Evolutionary conservation across 2,888 invertebrate species (phyloP).

Genomic region (Pseudococcus jackbeardsleyi): DNA sequence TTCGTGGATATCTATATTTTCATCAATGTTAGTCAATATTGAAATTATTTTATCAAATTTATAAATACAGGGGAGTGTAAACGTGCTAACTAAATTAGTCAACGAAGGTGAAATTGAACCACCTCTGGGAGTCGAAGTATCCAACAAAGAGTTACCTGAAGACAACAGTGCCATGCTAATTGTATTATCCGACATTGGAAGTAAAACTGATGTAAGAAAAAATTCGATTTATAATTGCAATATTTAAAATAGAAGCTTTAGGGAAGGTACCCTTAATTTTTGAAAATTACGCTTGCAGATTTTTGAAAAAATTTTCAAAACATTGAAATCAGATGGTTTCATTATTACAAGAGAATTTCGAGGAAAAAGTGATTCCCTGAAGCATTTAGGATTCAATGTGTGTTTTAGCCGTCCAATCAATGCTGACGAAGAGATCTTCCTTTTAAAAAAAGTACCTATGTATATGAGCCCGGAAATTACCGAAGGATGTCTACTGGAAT

Average conservation of each 20-base stretch:
- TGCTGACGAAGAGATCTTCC: not conserved
- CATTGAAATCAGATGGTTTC: not conserved
- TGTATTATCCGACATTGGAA: not conserved
- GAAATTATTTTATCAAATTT: not conserved
- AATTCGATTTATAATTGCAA: not conserved
- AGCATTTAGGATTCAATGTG: not conserved
- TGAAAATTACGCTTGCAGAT: not conserved
- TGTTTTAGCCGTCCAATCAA: not conserved
- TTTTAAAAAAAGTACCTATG: not conserved
- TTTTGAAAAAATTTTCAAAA: not conserved
- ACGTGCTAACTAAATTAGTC: not conserved
- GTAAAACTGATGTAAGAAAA: not conserved
- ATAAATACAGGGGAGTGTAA: not conserved
- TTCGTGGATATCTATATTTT: too few species aligned
- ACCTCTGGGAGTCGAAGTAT: not conserved
- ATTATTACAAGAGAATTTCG: not conserved
- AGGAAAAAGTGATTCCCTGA: not conserved
- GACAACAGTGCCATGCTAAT: not conserved
- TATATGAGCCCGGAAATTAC: too few species aligned
- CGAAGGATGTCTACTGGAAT: too few species aligned
- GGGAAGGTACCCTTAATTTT: not conserved
- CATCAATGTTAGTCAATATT: too few species aligned
- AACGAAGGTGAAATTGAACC: not conserved
- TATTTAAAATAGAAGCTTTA: constrained; percentile 68
- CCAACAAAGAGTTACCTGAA: not conserved